These are phyloP conservation scores for Stenopsyche tienmushanensis DNA, from an alignment of 1,140 invertebrate genomes.

Conservation along the genomic window DNA sequence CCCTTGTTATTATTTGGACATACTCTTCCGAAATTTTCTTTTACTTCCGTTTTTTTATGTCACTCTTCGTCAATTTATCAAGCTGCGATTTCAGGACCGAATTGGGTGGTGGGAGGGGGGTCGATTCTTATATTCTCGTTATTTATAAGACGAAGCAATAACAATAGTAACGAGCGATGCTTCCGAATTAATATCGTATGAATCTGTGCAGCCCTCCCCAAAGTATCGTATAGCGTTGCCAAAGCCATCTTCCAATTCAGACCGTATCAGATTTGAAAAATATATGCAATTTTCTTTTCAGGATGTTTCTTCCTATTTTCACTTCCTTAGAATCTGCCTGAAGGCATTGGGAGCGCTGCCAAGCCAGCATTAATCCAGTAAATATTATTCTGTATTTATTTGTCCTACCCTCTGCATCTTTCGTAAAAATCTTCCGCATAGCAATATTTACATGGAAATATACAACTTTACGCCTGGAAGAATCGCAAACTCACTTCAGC, in stretches of 20 bases:
- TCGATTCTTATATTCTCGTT: too few relatives aligned
- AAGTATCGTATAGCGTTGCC: neutral
- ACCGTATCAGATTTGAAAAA: neutral
- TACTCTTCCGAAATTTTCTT: neutral
- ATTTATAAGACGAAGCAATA: too few relatives aligned
- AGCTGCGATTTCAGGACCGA: too few relatives aligned
- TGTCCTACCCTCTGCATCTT: constrained; percentile 9
- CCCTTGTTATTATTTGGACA: neutral
- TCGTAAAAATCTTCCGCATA: constrained; percentile 1
- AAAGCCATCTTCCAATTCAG: neutral
- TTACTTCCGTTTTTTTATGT: neutral
- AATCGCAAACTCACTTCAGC: too few relatives aligned
- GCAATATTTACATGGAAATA: neutral
- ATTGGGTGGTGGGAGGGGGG: too few relatives aligned
- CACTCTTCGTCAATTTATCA: neutral
- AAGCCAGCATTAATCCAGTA: constrained; percentile 35
- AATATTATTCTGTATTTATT: constrained; percentile 15
- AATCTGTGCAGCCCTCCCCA: too few relatives aligned
- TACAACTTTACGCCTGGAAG: neutral
- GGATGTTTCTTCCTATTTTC: neutral
- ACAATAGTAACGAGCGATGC: too few relatives aligned
- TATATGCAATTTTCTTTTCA: constrained; percentile 7
- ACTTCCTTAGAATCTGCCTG: constrained; percentile 6
- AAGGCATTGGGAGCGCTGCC: constrained; percentile 29
- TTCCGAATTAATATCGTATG: too few relatives aligned